Conservation (phyloP, 2,888 invertebrate genomes). For the Latrodectus hesperus region DNA sequence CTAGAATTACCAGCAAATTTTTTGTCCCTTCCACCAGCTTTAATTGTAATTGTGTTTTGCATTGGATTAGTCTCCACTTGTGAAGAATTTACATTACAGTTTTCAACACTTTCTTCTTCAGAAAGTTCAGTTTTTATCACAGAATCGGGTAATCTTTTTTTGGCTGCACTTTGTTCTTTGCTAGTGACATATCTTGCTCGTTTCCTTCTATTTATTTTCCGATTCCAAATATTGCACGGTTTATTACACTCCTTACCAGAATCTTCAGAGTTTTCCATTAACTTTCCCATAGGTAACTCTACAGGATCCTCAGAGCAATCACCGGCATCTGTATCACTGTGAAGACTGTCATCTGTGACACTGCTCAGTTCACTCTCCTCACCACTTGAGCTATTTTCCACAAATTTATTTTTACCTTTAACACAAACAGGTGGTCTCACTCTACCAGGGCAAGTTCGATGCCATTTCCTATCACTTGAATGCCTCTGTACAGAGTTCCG, state of each 20-base stretch:
- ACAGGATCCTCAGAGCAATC: conserved; percentile 60
- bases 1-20: conserved; percentile 21
- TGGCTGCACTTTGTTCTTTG: conserved; percentile 20
- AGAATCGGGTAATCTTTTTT: conserved; percentile 34
- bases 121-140: conserved; percentile 48
- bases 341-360: conserved; percentile 72
- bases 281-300: background rate
- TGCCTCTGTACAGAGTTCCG: conserved; percentile 23
- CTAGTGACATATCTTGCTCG: conserved; percentile 29
- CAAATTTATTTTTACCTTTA: conserved; percentile 34
- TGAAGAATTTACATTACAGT: conserved; percentile 29
- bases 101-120: conserved; percentile 65
- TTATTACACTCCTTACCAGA: conserved; percentile 68
- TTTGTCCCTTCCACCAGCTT: conserved; percentile 24
- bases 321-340: conserved; percentile 68
- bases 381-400: conserved; percentile 60
- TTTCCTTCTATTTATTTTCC: conserved; percentile 59
- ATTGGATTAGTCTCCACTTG: conserved; percentile 21
- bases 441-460: conserved; percentile 26
- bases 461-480: conserved; percentile 58
- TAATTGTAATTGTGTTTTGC: conserved; percentile 30
- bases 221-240: conserved; percentile 61
- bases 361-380: conserved; percentile 73
- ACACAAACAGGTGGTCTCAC: conserved; percentile 27
- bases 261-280: conserved; percentile 59